Evolutionary conservation across 35 echinoderm and acorn worm species (phyloP), one percentile per base, ranked within the genome.

Genomic region (Hemicentrotus pulcherrimus): DNA sequence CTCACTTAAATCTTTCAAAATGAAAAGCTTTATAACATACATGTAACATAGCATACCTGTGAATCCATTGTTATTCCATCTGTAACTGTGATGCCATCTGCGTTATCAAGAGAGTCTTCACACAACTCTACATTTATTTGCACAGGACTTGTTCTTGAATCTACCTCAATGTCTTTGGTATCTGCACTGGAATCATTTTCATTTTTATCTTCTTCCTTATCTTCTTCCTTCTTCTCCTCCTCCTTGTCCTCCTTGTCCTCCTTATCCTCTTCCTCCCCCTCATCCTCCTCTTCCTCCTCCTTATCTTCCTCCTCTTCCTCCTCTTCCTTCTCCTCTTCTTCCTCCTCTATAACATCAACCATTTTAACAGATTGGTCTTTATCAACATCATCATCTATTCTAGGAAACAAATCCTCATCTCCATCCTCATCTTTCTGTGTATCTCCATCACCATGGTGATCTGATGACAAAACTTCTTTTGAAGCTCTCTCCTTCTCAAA

Each of bases 401-500:
- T 93, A 31, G 91, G 91, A n/a, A 93, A 52, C 91, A 93, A 46
- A 13, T 50, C 91, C 46, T 93, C 91, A 93, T 93, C 91, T 93
- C 46, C 48, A 24, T 93, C 91, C 10, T 58, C 91, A 1, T 93
- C 91, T 31, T 93, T 47, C 48, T 93, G 50, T 48, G 46, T 47
- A 46, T 32, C 91, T 31, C n/a, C 91, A 12, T 52, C 46, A 46
- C 45, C 91, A 93, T 93, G 88, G 88, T 90, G 88, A 90, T 90
- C 88, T 32, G 32, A 4, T 28, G 65, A 78, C 65, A 78, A 4
- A 78, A 30, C 65, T 78, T 28, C 65, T n/a, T 28, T 28, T n/a
- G n/a, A n/a, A n/a, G 91, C 48, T 48, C 91, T 48, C 91, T 58
- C 48, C 48, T 55, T 93, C 46, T 31, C 91, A 47, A 58, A 47